Conservation (phyloP, 2,797 vertebrate genomes). For the Hydrophis major region DNA sequence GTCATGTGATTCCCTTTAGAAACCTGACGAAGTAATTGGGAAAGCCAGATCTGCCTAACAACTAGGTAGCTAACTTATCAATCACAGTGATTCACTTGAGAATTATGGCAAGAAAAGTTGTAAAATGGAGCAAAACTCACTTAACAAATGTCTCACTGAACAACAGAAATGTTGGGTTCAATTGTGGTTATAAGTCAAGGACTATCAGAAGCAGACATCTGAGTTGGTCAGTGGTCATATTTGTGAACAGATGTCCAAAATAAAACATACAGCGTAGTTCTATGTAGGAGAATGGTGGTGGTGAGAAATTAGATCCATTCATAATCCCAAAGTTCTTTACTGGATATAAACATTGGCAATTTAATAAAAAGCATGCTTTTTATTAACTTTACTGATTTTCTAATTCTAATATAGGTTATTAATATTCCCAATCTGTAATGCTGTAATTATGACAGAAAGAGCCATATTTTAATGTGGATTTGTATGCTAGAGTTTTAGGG, state of each 20-base stretch:
- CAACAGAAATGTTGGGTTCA: not conserved
- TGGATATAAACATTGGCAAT: not conserved
- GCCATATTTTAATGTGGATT: not conserved
- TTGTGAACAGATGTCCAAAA: not conserved
- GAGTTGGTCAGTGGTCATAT: not conserved
- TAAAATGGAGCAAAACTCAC: not conserved
- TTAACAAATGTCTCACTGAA: not conserved
- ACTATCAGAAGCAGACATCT: not conserved
- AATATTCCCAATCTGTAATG: not conserved
- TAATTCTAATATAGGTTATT: not conserved
- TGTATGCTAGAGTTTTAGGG: not conserved
- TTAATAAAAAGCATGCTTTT: not conserved
- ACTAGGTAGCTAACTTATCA: too few relatives aligned
- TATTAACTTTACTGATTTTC: not conserved
- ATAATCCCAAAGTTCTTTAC: not conserved
- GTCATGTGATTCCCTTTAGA: too few relatives aligned
- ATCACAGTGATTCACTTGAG: too few relatives aligned
- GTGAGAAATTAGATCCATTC: not conserved
- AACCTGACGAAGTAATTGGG: too few relatives aligned
- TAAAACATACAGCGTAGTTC: not conserved
- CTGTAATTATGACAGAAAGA: not conserved
- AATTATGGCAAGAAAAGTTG: not conserved
- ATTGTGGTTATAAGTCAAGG: not conserved
- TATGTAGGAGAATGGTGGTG: not conserved
- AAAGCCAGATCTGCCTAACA: too few relatives aligned